Evolutionary conservation across 2,113 vertebrate species (phyloP).

Genomic region (Oceanites oceanicus): DNA sequence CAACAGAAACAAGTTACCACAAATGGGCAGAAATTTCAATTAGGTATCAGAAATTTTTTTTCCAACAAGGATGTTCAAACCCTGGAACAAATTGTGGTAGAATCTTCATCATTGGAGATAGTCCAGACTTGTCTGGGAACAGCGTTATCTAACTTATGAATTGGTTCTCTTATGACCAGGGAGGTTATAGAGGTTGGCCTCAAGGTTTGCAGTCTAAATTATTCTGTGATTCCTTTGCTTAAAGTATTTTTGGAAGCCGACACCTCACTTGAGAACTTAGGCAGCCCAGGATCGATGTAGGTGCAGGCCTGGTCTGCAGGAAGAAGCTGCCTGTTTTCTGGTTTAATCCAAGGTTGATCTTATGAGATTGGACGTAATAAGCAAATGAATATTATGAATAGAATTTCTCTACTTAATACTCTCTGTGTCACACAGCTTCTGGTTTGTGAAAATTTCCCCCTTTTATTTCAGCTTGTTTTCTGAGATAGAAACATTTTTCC

Average conservation of each 20-base stretch:
- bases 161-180: neutral
- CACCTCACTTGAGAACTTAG: fast-evolving
- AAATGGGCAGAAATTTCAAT: neutral
- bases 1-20: neutral
- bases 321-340: neutral
- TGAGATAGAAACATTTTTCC: neutral
- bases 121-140: neutral
- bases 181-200: neutral
- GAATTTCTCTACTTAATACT: neutral
- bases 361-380: neutral
- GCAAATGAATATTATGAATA: neutral
- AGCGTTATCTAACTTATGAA: fast-evolving
- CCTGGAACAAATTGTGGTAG: neutral
- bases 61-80: neutral
- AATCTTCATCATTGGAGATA: neutral
- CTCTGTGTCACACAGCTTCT: neutral
- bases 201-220: neutral
- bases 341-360: neutral
- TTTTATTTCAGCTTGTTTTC: neutral
- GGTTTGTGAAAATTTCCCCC: neutral
- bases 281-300: neutral
- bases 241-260: neutral
- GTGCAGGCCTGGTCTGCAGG: neutral
- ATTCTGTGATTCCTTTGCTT: neutral
- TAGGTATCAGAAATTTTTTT: neutral